Conservation (phyloP, 37 sponge, comb jelly and placozoan genomes). For the Mnemiopsis leidyi region DNA sequence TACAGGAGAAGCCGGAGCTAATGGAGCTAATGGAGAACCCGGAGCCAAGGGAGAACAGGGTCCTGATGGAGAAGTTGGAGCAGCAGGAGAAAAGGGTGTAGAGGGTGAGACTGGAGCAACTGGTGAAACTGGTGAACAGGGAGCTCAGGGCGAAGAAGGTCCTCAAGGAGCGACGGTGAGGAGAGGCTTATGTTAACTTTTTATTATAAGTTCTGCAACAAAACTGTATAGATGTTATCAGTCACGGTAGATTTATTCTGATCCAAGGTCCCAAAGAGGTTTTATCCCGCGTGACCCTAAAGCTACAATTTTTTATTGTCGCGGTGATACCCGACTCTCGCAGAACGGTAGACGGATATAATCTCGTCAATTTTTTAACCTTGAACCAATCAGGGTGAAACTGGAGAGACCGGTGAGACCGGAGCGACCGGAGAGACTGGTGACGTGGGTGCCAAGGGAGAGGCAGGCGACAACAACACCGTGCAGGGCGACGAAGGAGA, state of each 20-base stretch:
- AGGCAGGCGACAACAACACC: not conserved
- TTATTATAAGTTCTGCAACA: no score
- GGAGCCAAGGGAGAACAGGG: slow-evolving; percentile 56
- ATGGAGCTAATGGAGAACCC: slow-evolving; percentile 49
- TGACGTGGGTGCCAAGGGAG: not conserved
- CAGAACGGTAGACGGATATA: no score
- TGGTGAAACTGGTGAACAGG: slow-evolving; percentile 21
- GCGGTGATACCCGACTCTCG: no score
- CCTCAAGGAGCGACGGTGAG: no score
- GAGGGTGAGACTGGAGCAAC: slow-evolving; percentile 23
- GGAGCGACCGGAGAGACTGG: not conserved
- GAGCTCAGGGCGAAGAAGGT: not conserved
- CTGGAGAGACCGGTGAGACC: not conserved
- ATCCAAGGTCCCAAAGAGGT: no score
- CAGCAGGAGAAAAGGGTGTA: slow-evolving; percentile 13
- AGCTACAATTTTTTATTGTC: no score
- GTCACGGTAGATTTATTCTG: no score
- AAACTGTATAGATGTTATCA: no score
- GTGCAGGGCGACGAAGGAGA: not conserved
- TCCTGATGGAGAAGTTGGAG: slow-evolving; percentile 8
- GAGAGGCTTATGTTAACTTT: no score
- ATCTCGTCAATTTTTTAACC: no score
- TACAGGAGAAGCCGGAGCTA: slow-evolving; percentile 66
- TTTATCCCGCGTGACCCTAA: no score
- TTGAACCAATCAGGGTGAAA: not conserved